Conservation (phyloP, 2,888 invertebrate genomes). For the Polydesmus complanatus region DNA sequence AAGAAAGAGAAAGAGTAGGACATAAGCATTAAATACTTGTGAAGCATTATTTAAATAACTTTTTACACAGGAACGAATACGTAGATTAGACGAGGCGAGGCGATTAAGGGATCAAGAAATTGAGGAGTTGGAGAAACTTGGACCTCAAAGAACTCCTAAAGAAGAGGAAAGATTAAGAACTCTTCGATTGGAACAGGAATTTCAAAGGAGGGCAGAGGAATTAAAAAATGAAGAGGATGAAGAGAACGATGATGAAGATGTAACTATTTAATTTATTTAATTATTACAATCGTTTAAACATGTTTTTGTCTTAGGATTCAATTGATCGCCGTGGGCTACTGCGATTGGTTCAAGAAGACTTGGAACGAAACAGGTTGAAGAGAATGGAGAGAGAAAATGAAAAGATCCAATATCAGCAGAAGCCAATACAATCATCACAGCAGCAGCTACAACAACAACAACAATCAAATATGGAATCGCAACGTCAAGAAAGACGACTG, state of each 20-base stretch:
- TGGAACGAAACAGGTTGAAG: conserved; percentile 31
- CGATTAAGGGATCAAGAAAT: conserved; percentile 79
- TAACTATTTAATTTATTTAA: conserved; percentile 17
- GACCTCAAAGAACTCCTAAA: conserved; percentile 51
- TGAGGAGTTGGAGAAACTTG: conserved; percentile 52
- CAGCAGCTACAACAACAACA: background rate
- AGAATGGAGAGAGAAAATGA: conserved; percentile 24
- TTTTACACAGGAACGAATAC: conserved; percentile 44
- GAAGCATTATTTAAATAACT: conserved; percentile 2
- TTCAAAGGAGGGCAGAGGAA: conserved; percentile 78
- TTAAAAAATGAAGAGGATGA: conserved; percentile 55
- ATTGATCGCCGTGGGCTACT: conserved; percentile 32
- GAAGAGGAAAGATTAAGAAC: conserved; percentile 79
- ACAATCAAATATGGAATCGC: conserved; percentile 3
- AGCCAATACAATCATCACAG: conserved; percentile 9
- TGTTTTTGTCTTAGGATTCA: conserved; percentile 22
- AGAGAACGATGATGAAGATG: conserved; percentile 43
- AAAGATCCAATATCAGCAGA: conserved; percentile 22
- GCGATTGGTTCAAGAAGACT: conserved; percentile 33
- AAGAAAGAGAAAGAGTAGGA: conserved; percentile 65
- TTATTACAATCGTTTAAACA: background rate
- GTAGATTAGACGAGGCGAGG: conserved; percentile 56
- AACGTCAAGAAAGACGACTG: conserved; percentile 7
- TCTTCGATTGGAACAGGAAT: conserved; percentile 83
- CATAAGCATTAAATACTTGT: background rate